A percentile compares a stretch with the other conserved stretches of the same genome.
These are phyloP conservation scores for Zoanthus solanderi DNA, from an alignment of 92 coral and sea anemone genomes.

Conservation along the genomic window DNA sequence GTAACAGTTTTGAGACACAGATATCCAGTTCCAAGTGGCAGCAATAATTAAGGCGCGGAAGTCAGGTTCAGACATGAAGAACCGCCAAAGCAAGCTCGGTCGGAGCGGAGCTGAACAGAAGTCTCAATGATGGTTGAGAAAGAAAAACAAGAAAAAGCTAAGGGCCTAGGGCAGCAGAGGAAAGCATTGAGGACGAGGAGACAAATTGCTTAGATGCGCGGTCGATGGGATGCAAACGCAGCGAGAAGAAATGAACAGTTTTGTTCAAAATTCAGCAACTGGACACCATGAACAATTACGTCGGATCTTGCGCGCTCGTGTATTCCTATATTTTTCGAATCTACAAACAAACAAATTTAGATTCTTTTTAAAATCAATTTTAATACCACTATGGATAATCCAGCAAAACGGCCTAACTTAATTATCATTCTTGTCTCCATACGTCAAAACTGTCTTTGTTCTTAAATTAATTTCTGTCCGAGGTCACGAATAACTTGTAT, in stretches of 20 bases:
- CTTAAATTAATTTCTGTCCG: no score
- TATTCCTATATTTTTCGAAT: no score
- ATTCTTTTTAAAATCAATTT: no score
- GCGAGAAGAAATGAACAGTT: constrained; percentile 5
- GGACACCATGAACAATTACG: constrained; percentile 30
- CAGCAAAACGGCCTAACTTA: no score
- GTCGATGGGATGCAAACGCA: constrained; percentile 20
- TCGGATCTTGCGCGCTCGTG: neutral
- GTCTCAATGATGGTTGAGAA: neutral
- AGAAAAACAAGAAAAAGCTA: neutral
- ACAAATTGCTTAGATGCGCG: constrained; percentile 5
- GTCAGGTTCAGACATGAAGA: constrained; percentile 12
- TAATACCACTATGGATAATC: no score
- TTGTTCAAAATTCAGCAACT: constrained; percentile 26
- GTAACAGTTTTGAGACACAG: constrained; percentile 30
- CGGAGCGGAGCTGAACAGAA: constrained; percentile 11
- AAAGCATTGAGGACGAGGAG: constrained; percentile 18
- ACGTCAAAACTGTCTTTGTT: no score
- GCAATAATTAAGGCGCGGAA: constrained; percentile 20
- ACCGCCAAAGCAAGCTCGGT: constrained; percentile 15
- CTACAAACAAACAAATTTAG: no score
- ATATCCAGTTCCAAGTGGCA: neutral
- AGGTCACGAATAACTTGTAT: no score
- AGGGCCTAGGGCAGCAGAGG: constrained; percentile 14
- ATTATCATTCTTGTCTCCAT: no score